A percentile compares a stretch with the other conserved stretches of the same genome.
Evolutionary conservation across 2,888 invertebrate genomes (phyloP).

Genomic region (Stenodema calcarata): DNA sequence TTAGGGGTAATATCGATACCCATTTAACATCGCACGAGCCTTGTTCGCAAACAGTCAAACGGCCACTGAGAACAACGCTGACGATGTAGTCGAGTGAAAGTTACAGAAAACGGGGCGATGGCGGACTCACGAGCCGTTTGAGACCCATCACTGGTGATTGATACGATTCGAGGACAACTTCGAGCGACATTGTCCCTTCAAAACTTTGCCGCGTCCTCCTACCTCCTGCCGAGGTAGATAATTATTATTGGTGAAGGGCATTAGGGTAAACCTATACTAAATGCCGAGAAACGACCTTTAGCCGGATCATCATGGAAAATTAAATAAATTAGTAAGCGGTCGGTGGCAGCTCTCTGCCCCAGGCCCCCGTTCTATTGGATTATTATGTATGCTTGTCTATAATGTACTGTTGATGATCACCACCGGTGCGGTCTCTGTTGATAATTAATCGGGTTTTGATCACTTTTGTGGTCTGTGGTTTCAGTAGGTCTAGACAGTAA

Average conservation of each 20-base stretch:
- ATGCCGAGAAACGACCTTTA: constrained; percentile 23
- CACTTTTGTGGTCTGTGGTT: no score
- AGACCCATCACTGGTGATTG: background rate
- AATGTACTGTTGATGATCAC: no score
- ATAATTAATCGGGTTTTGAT: no score
- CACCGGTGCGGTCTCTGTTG: no score
- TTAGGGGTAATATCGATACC: no score
- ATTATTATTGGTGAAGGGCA: constrained; percentile 37
- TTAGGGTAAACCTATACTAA: constrained; percentile 33
- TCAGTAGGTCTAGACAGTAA: no score
- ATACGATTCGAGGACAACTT: background rate
- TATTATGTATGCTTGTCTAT: background rate
- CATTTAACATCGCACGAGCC: no score
- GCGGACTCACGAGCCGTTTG: no score
- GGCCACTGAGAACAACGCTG: no score
- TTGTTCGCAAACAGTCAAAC: no score
- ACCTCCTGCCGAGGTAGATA: background rate
- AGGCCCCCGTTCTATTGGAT: background rate
- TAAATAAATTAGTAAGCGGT: constrained; percentile 17
- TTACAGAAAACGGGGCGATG: no score
- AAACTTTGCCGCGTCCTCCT: background rate
- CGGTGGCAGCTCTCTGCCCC: background rate
- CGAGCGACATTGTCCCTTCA: background rate
- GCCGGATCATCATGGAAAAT: constrained; percentile 15
- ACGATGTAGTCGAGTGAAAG: no score